These are phyloP conservation scores for Tupaia tana DNA, from an alignment of 2,113 vertebrate genomes.

Conservation along the genomic window DNA sequence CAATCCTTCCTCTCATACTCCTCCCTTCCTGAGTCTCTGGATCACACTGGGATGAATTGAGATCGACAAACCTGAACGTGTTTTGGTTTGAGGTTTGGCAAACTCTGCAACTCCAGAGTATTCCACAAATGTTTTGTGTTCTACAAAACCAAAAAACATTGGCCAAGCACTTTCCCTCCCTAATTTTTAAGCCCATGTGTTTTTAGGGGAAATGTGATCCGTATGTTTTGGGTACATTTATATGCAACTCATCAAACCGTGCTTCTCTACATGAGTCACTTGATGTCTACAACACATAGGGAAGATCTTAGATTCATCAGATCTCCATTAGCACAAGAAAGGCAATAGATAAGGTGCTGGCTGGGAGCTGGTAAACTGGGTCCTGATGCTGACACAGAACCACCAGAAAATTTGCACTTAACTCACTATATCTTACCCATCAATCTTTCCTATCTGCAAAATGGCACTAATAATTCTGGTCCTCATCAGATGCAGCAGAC, in stretches of 20 bases:
- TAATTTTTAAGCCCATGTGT: slow-evolving; percentile 81
- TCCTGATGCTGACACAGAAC: background rate
- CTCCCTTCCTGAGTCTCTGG: slow-evolving; percentile 28
- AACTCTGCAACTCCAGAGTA: slow-evolving; percentile 73
- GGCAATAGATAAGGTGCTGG: background rate
- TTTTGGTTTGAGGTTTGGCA: slow-evolving; percentile 84
- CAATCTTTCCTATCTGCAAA: slow-evolving; percentile 1
- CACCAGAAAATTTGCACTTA: slow-evolving; percentile 12
- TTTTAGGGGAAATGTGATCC: slow-evolving; percentile 82
- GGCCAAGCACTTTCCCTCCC: slow-evolving; percentile 67
- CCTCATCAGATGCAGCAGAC: background rate
- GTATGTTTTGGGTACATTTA: slow-evolving; percentile 79
- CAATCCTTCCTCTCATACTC: background rate
- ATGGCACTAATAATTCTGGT: background rate
- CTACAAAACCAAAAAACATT: slow-evolving; percentile 80
- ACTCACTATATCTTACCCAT: background rate
- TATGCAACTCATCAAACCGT: slow-evolving; percentile 73
- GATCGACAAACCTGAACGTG: slow-evolving; percentile 79
- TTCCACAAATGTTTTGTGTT: slow-evolving; percentile 82
- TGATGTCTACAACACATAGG: slow-evolving; percentile 43
- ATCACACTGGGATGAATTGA: slow-evolving; percentile 42
- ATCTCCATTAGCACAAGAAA: background rate
- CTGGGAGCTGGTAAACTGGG: background rate
- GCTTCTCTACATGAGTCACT: slow-evolving; percentile 47
- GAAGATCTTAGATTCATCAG: background rate